phyloP scores from a whole-genome alignment of 2,888 invertebrate species.

The Nowickia ferox region DNA sequence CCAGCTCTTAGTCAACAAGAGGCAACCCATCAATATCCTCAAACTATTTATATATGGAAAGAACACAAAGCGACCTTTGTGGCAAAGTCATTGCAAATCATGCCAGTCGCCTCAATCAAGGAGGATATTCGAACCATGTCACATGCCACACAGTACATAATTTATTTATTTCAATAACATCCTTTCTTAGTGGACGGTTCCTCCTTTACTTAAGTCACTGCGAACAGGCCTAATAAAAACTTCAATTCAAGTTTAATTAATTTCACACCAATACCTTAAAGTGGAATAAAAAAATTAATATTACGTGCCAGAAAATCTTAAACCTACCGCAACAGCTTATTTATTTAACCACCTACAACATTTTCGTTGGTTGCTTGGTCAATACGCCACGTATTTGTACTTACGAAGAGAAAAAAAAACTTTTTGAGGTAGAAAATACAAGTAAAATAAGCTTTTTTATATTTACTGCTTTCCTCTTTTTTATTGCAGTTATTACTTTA shows the following conservation, averaged over 20 bases:
- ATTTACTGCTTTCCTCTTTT: not conserved
- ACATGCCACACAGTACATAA: no score
- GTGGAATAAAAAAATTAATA: not conserved
- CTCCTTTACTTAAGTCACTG: not conserved
- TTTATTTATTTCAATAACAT: no score
- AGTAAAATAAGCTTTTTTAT: slow-evolving; percentile 14
- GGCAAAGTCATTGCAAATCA: no score
- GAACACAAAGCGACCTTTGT: no score
- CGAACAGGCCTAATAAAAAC: not conserved
- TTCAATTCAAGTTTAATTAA: slow-evolving; percentile 25
- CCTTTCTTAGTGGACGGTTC: no score
- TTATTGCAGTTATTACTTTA: slow-evolving; percentile 9
- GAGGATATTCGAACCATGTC: no score
- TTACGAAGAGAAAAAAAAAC: not conserved
- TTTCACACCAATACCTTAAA: slow-evolving; percentile 13
- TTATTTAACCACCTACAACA: slow-evolving; percentile 65
- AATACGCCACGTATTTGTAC: slow-evolving; percentile 35
- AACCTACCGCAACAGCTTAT: slow-evolving; percentile 70
- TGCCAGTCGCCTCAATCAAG: no score
- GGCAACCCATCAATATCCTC: no score
- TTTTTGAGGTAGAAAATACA: slow-evolving; percentile 16
- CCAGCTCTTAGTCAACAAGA: no score
- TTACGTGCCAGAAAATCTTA: slow-evolving; percentile 8
- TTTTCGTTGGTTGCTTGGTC: not conserved
- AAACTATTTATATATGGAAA: no score